Evolutionary conservation across 1,140 invertebrate genomes (phyloP), one percentile per base, ranked within the genome.

Genomic region (Stegodyphus mimosarum): DNA sequence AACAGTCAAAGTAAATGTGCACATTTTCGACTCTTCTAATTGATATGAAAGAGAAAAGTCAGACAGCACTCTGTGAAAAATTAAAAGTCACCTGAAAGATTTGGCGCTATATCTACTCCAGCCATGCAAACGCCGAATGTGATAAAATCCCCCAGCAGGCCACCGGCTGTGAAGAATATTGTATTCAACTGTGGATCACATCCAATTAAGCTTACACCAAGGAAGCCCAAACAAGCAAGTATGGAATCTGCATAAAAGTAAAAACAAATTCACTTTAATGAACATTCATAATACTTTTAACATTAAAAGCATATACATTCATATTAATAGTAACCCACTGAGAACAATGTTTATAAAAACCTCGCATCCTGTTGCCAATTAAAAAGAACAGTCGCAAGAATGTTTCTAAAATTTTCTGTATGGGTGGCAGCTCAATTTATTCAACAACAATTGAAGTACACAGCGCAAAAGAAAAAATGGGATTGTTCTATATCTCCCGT

Each of bases 91-190:
- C 74, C 74, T 76, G 17, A 11, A 64, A 76, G 11, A 17, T 52
- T 76, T 66, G 74, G 74, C 7, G 74, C 74, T 11, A 76, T 76
- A 49, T 76, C 74, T 2, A 18, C 18, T 7, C 50, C n/a, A 2
- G 51, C 74, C 9, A 76, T 33, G 6, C 52, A 9, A 2, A 76
- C 74, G 6, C 74, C 74, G 50, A 76, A 76, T 66, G 55, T 64
- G 6, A 18, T 11, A 6, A 76, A 76, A 49, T 76, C 74, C 10
- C 74, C 74, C 7, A 53, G 66, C 18, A 76, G 74, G n/a, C 74
- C 74, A 13, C 55, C 48, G 11, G 66, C 15, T 7, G 66, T 76
- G 7, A 76, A 76, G 0, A 18, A 53, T 15, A 51, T 48, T 6
- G 74, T 76, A 50, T n/a, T 64, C 7, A 66, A 48, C 13, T n/a